A percentile compares a stretch with the other conserved stretches of the same genome.
Conservation (phyloP, 1,140 invertebrate genomes). For the Trichonephila inaurata region DNA sequence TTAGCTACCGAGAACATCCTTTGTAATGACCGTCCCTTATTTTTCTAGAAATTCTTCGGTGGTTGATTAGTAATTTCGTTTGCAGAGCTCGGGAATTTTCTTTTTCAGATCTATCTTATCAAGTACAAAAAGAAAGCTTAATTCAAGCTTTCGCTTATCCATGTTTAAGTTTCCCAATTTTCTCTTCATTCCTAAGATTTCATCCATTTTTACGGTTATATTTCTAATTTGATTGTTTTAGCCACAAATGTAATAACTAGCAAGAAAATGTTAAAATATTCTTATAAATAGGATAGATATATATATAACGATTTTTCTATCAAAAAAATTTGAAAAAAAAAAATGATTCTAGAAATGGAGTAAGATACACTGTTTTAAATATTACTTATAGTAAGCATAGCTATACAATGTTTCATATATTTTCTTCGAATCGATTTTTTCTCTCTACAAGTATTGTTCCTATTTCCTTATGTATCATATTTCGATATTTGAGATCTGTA, state of each 20-base stretch:
- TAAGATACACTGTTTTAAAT: too few species aligned
- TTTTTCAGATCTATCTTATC: not conserved
- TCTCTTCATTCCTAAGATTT: not conserved
- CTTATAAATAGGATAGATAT: too few species aligned
- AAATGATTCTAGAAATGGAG: too few species aligned
- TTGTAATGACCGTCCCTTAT: not conserved
- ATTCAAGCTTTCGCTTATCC: not conserved
- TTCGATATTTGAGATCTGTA: too few species aligned
- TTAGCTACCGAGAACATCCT: not conserved
- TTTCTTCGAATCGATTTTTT: too few species aligned
- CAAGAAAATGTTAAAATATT: too few species aligned
- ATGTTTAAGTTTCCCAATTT: not conserved
- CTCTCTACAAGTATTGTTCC: too few species aligned
- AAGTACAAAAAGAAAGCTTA: not conserved
- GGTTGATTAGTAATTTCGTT: not conserved
- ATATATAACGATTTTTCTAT: too few species aligned
- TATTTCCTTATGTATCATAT: too few species aligned
- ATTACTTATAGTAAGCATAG: too few species aligned
- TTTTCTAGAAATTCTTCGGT: not conserved
- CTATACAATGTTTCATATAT: too few species aligned
- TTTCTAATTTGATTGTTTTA: not conserved
- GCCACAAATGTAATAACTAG: not conserved
- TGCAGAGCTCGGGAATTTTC: not conserved
- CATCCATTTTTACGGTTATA: not conserved
- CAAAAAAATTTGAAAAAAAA: too few species aligned